Evolutionary conservation across 2,888 invertebrate genomes (phyloP).

Genomic region (Ochropacha duplaris): DNA sequence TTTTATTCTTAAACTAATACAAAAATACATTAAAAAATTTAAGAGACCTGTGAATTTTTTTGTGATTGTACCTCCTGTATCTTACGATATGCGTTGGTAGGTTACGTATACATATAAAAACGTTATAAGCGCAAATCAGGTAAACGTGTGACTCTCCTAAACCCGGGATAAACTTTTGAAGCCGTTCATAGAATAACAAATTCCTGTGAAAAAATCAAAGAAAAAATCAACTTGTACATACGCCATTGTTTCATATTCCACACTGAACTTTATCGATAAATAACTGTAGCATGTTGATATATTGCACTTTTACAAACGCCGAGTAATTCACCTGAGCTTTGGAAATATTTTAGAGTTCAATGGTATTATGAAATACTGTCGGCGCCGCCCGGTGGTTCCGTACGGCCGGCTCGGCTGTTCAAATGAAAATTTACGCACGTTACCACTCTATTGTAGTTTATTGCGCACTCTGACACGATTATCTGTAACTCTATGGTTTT

Average conservation of each 20-base stretch:
- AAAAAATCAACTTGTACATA: background rate
- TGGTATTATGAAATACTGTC: conserved; percentile 67
- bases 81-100: no score
- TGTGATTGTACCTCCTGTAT: no score
- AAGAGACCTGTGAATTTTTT: no score
- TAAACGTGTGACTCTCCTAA: no score
- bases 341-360: conserved; percentile 68
- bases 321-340: conserved; percentile 37
- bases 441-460: conserved; percentile 10
- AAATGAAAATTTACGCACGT: conserved; percentile 67
- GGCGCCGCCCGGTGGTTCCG: conserved; percentile 18
- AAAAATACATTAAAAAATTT: no score
- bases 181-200: background rate
- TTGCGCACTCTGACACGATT: conserved; percentile 13
- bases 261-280: conserved; percentile 45
- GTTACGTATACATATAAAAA: no score
- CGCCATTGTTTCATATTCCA: conserved; percentile 16
- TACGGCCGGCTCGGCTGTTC: conserved; percentile 22
- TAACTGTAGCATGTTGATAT: conserved; percentile 36
- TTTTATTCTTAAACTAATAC: no score
- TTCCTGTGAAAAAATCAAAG: background rate
- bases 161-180: no score
- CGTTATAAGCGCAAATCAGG: no score
- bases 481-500: conserved; percentile 8
- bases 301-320: conserved; percentile 32